These are phyloP conservation scores for Paguma larvata DNA, from an alignment of 2,797 vertebrate genomes.

Conservation along the genomic window DNA sequence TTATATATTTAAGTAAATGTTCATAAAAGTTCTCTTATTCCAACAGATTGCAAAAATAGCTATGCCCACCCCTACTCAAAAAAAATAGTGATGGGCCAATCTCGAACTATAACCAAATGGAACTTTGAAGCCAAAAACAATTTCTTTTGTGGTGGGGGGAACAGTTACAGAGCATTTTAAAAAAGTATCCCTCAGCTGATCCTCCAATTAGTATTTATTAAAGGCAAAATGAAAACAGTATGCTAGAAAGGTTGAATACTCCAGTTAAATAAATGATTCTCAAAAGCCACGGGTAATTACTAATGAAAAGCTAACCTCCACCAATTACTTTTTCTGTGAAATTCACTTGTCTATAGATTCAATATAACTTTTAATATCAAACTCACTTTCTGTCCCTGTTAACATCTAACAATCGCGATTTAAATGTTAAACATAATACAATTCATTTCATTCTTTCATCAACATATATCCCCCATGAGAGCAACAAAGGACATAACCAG, in stretches of 20 bases:
- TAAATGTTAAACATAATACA: constrained; percentile 26
- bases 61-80: background rate
- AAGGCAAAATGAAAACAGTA: constrained; percentile 55
- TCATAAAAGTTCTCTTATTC: constrained; percentile 24
- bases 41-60: constrained; percentile 62
- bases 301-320: constrained; percentile 42
- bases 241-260: constrained; percentile 18
- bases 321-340: constrained; percentile 27
- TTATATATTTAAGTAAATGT: constrained; percentile 61
- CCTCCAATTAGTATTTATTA: constrained; percentile 41
- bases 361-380: constrained; percentile 36
- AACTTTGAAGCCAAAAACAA: constrained; percentile 22
- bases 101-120: constrained; percentile 47
- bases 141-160: background rate
- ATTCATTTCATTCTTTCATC: constrained; percentile 51
- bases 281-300: constrained; percentile 27
- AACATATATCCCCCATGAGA: background rate
- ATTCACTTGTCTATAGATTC: background rate
- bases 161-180: constrained; percentile 25
- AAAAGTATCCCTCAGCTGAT: background rate
- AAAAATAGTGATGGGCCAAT: constrained; percentile 47
- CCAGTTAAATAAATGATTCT: constrained; percentile 45
- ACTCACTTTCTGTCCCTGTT: background rate
- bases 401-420: background rate
- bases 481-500: background rate